Evolutionary conservation across 2,888 invertebrate species (phyloP).

Genomic region (Drosophila prostipennis): DNA sequence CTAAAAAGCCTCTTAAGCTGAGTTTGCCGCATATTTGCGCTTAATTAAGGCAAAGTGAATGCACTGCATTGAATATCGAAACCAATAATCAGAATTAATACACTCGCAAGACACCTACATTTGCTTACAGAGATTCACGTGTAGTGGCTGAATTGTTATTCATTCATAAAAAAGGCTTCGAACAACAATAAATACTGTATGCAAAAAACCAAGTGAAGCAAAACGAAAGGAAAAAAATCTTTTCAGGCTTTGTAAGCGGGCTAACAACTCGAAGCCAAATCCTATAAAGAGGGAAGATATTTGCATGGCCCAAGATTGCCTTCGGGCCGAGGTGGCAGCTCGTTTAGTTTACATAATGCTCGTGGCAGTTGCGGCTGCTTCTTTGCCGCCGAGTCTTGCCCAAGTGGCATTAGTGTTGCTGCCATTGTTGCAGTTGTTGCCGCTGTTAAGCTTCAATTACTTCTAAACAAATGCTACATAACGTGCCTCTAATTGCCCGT

Average conservation of each 20-base stretch:
- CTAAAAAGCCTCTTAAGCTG: constrained; percentile 33
- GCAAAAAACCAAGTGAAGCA: constrained; percentile 53
- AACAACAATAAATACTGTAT: constrained; percentile 37
- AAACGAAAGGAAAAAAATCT: constrained; percentile 33
- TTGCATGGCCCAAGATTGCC: constrained; percentile 59
- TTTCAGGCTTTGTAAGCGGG: constrained; percentile 18
- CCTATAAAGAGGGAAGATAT: constrained; percentile 40
- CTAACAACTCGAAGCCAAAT: constrained; percentile 31
- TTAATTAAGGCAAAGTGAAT: constrained; percentile 56
- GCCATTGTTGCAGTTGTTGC: constrained; percentile 47
- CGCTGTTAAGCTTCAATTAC: constrained; percentile 75
- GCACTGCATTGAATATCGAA: constrained; percentile 45
- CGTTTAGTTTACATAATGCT: constrained; percentile 74
- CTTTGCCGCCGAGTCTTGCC: constrained; percentile 57
- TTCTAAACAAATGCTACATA: constrained; percentile 76
- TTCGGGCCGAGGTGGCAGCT: constrained; percentile 38
- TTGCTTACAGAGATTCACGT: constrained; percentile 15
- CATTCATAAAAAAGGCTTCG: constrained; percentile 55
- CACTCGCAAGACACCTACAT: background rate
- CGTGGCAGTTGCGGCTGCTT: constrained; percentile 71
- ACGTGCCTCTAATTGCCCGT: constrained; percentile 70
- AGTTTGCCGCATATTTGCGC: constrained; percentile 16
- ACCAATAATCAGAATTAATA: constrained; percentile 5
- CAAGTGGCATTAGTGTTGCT: constrained; percentile 63
- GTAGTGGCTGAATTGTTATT: constrained; percentile 51